Base-by-base conservation (phyloP, 2,113 vertebrate genomes). In the Solea senegalensis region DNA sequence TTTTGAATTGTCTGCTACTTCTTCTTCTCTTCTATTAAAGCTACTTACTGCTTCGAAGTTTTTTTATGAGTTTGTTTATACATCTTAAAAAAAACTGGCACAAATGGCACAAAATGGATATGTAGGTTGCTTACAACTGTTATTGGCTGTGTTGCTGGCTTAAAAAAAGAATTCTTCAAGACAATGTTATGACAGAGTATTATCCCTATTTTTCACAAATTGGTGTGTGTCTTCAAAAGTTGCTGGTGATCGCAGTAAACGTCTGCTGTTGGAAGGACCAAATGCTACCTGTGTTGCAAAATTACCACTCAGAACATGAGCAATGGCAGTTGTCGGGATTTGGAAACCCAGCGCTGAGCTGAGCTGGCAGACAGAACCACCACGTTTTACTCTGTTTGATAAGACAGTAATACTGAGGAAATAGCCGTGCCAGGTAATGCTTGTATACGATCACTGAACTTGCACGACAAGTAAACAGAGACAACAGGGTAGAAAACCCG, bases 361-460 rank as follows among this genome's bases (percentile, higher is more conserved):
- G 64, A 78, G 80, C 82, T 83, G 66, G 75, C 73, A 78, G 45
- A 78, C 80, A 44, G 70, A 85, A 65, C 75, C 74, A 78, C 84
- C 81, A 78, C 52, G 66, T 90, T 86, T 86, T 83, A 69, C 58
- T 76, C 72, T 72, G 78, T 82, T 88, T 88, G 87, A 88, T 86
- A 88, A 88, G 85, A 87, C 66, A 45, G 76, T 87, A 86, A 86
- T 78, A 80, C 69, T 81, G 78, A 83, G 65, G 72, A 87, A 87
- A 86, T 89, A 90, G 89, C 88, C 85, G 90, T 87, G 76, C 84
- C 69, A 57, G 72, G 84, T 87, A 84, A 76, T 43, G 64, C 68
- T 78, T 71, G 65, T 72, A 66, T 74, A 81, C 77, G 75, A 82
- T 78, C 76, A 91, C 79, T 81, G 86, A 87, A 87, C 77, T 82